A percentile compares a stretch with the other conserved stretches of the same genome.
Conservation (phyloP, 92 coral and sea anemone genomes). For the Epizoanthus rinbou region DNA sequence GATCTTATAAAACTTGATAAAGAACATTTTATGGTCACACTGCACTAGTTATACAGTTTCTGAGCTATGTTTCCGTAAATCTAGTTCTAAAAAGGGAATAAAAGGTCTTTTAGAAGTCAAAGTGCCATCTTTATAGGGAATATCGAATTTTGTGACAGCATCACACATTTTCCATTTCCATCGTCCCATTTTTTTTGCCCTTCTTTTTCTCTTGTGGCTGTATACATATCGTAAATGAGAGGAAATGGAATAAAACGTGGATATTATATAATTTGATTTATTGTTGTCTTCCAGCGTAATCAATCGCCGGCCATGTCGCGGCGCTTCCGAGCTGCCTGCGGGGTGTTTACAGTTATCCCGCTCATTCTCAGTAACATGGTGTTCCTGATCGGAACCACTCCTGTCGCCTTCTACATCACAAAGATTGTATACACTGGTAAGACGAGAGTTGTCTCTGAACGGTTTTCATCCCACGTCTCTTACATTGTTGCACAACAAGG, state of each 20-base stretch:
- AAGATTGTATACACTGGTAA: slow-evolving; percentile 71
- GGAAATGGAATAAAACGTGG: background rate
- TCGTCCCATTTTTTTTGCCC: background rate
- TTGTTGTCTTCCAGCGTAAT: slow-evolving; percentile 46
- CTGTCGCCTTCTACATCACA: slow-evolving; percentile 75
- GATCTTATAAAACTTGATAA: too few species aligned
- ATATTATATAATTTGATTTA: background rate
- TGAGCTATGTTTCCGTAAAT: too few species aligned
- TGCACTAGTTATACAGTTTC: too few species aligned
- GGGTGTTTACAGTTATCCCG: slow-evolving; percentile 55
- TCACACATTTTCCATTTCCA: background rate
- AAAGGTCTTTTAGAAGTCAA: too few species aligned
- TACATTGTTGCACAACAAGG: too few species aligned
- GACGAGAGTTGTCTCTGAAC: background rate
- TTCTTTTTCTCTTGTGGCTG: slow-evolving; percentile 30
- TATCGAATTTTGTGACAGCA: too few species aligned
- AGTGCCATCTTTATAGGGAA: too few species aligned
- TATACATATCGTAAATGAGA: background rate
- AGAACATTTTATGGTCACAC: too few species aligned
- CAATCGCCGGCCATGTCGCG: slow-evolving; percentile 83
- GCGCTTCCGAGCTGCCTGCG: slow-evolving; percentile 81
- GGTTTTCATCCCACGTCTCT: too few species aligned
- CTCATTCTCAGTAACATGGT: slow-evolving; percentile 93
- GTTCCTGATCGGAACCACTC: slow-evolving; percentile 71
- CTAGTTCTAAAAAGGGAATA: too few species aligned